Evolutionary conservation across 2,888 invertebrate species (phyloP).

Genomic region (Steromphala cineraria): DNA sequence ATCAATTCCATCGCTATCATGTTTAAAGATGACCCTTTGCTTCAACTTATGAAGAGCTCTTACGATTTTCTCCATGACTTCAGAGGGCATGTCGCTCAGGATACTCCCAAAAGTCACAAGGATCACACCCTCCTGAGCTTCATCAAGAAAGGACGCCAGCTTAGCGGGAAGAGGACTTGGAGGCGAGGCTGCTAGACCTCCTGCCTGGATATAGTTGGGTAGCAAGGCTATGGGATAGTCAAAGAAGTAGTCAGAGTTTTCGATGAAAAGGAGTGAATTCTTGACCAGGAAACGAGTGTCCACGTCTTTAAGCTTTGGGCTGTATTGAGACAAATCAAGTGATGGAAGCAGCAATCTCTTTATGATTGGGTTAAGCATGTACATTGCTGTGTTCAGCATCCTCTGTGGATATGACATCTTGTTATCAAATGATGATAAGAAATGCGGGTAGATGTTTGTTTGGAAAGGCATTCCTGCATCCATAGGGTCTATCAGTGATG

Average conservation of each 20-base stretch:
- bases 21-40: constrained; percentile 31
- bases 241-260: constrained; percentile 44
- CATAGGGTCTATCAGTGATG: no score
- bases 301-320: neutral
- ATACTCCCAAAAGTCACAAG: constrained; percentile 48
- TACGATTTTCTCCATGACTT: constrained; percentile 27
- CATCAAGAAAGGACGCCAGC: constrained; percentile 38
- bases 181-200: constrained; percentile 44
- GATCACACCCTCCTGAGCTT: constrained; percentile 43
- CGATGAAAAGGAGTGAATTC: constrained; percentile 36
- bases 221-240: constrained; percentile 41
- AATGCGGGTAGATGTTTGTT: no score
- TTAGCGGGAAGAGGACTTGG: constrained; percentile 37
- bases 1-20: constrained; percentile 21
- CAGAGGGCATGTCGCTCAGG: constrained; percentile 26
- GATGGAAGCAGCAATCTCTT: neutral
- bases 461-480: no score
- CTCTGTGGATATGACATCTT: constrained; percentile 13
- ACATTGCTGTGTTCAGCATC: neutral
- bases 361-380: neutral
- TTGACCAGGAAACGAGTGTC: constrained; percentile 11
- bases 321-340: neutral
- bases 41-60: constrained; percentile 15
- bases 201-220: constrained; percentile 44
- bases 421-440: neutral